Conservation (phyloP, 64 coral and sea anemone species). For the Acropora tenuis region DNA sequence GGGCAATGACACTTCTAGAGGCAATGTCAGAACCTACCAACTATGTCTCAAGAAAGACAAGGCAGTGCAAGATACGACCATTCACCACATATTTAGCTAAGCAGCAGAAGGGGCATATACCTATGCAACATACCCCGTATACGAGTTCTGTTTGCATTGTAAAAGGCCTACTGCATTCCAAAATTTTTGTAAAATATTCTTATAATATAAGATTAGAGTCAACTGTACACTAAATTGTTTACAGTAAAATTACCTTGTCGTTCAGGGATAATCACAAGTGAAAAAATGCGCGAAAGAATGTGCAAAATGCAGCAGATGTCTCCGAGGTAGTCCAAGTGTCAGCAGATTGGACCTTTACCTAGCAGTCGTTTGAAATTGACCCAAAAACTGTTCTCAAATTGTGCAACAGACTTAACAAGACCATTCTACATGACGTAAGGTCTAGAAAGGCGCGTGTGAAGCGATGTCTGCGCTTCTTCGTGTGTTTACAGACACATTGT, state of each 20-base stretch:
- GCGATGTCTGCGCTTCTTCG: background rate
- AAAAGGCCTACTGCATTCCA: too few relatives aligned
- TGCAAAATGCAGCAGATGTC: too few relatives aligned
- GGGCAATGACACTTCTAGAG: too few relatives aligned
- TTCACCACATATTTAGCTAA: constrained; percentile 69
- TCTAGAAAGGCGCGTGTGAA: constrained; percentile 39
- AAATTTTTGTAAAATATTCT: too few relatives aligned
- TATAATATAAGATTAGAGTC: too few relatives aligned
- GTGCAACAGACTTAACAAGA: background rate
- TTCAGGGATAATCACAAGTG: background rate
- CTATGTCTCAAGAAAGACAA: constrained; percentile 52
- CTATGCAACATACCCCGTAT: constrained; percentile 47
- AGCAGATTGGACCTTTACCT: too few relatives aligned
- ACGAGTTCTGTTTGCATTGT: constrained; percentile 24
- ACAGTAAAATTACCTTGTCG: too few relatives aligned
- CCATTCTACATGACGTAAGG: background rate
- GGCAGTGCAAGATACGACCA: constrained; percentile 20
- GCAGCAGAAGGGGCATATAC: constrained; percentile 70
- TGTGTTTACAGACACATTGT: constrained; percentile 54
- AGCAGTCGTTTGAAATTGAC: too few relatives aligned
- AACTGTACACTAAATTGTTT: too few relatives aligned
- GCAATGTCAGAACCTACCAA: background rate
- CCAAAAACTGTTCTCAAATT: too few relatives aligned
- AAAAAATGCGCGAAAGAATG: too few relatives aligned
- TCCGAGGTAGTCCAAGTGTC: too few relatives aligned